Percentiles rank a stretch among this genome's conserved stretches.
phyloP scores from a whole-genome alignment of 2,888 invertebrate genomes.

The Agrochola circellaris region DNA sequence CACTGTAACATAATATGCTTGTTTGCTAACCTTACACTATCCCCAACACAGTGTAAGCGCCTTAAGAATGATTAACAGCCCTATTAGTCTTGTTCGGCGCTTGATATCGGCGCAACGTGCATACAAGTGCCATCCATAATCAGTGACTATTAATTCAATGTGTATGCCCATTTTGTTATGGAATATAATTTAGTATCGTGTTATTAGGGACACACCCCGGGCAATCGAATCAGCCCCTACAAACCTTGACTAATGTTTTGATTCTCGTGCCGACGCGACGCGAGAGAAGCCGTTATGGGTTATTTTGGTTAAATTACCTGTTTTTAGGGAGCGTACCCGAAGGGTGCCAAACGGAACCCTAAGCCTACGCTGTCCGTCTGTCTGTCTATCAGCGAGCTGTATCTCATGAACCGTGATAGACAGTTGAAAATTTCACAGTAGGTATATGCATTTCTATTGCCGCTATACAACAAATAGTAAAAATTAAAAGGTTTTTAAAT shows the following conservation, averaged over 20 bases:
- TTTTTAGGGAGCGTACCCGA: too few relatives aligned
- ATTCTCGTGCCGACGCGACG: too few relatives aligned
- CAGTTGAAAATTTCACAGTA: too few relatives aligned
- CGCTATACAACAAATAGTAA: too few relatives aligned
- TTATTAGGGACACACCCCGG: slow-evolving; percentile 6
- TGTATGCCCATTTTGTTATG: slow-evolving; percentile 30
- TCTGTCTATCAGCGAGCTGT: too few relatives aligned
- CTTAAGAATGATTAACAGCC: slow-evolving; percentile 53
- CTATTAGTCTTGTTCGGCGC: slow-evolving; percentile 59
- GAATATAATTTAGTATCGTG: slow-evolving; percentile 20
- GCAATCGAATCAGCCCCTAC: not conserved
- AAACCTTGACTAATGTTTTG: not conserved
- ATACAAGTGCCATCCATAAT: slow-evolving; percentile 48
- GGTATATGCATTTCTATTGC: too few relatives aligned
- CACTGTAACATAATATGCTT: not conserved
- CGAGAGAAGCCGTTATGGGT: too few relatives aligned
- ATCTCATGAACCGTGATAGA: too few relatives aligned
- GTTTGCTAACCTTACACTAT: slow-evolving; percentile 18
- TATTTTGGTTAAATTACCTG: too few relatives aligned
- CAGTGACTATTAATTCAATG: slow-evolving; percentile 56
- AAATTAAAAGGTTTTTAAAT: too few relatives aligned
- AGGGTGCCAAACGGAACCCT: too few relatives aligned
- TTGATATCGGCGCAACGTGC: slow-evolving; percentile 50
- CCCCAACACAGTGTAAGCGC: not conserved
- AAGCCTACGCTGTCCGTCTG: too few relatives aligned